Conservation (phyloP, 2,888 invertebrate genomes). For the Tetranychus truncatus region DNA sequence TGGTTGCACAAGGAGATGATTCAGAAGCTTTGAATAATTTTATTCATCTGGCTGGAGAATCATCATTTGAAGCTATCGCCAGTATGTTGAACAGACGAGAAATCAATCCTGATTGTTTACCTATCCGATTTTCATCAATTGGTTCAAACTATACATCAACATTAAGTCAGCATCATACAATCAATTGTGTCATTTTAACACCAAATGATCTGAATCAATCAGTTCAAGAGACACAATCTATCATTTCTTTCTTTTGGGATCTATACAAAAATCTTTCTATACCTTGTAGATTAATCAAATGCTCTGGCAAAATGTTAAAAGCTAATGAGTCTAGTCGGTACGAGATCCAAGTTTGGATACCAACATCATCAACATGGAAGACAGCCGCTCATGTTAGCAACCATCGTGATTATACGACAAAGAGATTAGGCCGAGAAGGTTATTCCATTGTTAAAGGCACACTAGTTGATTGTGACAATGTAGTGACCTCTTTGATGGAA, state of each 20-base stretch:
- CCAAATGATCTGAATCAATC: neutral
- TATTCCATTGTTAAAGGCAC: neutral
- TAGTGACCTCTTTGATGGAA: neutral
- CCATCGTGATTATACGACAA: neutral
- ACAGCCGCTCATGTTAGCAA: neutral
- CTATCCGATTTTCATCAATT: neutral
- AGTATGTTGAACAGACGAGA: neutral
- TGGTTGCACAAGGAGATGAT: neutral
- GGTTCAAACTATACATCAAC: neutral
- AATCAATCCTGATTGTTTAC: neutral
- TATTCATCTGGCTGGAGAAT: neutral
- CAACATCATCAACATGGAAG: neutral
- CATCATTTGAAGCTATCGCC: neutral
- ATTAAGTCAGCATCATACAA: neutral
- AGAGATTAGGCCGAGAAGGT: neutral
- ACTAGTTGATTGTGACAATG: neutral
- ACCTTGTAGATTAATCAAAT: neutral
- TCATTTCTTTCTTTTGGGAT: neutral
- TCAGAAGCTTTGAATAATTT: neutral
- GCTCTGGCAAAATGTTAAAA: neutral
- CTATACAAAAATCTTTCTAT: neutral
- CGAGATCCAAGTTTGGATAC: slow-evolving; percentile 4
- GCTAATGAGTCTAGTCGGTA: neutral
- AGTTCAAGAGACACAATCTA: neutral
- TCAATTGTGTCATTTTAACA: neutral